A percentile compares a stretch with the other conserved stretches of the same genome.
phyloP scores from a whole-genome alignment of 2,888 invertebrate genomes.

The Cistogaster globosa region DNA sequence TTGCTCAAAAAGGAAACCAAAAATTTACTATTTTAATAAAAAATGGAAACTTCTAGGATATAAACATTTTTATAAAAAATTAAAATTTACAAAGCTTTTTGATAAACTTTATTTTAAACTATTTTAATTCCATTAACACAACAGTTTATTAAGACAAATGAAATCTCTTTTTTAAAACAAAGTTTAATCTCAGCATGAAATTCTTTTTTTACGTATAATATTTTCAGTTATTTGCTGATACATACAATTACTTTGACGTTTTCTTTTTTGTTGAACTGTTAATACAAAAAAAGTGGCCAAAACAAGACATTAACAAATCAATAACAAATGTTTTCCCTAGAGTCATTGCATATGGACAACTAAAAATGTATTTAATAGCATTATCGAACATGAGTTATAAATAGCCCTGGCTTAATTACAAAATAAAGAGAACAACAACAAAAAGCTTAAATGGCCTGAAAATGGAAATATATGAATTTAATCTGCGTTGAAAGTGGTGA shows the following conservation, averaged over 20 bases:
- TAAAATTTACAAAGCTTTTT: too few relatives aligned
- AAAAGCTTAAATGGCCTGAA: constrained; percentile 13
- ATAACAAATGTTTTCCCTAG: constrained; percentile 59
- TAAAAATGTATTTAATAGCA: constrained; percentile 47
- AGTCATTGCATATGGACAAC: constrained; percentile 11
- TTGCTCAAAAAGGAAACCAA: too few relatives aligned
- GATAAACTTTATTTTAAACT: too few relatives aligned
- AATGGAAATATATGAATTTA: constrained; percentile 30
- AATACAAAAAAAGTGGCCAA: constrained; percentile 41
- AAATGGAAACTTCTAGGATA: too few relatives aligned
- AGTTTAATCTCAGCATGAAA: not conserved
- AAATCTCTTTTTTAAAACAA: not conserved
- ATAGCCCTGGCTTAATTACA: constrained; percentile 55
- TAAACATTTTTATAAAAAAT: too few relatives aligned
- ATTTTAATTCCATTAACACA: not conserved
- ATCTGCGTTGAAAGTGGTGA: constrained; percentile 57
- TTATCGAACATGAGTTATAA: constrained; percentile 54
- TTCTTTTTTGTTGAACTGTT: constrained; percentile 2
- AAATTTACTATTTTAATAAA: too few relatives aligned
- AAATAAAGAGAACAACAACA: not conserved
- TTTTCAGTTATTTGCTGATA: not conserved
- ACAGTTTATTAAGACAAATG: not conserved
- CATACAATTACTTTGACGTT: not conserved
- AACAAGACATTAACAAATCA: constrained; percentile 57
- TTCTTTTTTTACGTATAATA: not conserved